Conservation (phyloP, 2,113 vertebrate genomes). For the Pipra filicauda region DNA sequence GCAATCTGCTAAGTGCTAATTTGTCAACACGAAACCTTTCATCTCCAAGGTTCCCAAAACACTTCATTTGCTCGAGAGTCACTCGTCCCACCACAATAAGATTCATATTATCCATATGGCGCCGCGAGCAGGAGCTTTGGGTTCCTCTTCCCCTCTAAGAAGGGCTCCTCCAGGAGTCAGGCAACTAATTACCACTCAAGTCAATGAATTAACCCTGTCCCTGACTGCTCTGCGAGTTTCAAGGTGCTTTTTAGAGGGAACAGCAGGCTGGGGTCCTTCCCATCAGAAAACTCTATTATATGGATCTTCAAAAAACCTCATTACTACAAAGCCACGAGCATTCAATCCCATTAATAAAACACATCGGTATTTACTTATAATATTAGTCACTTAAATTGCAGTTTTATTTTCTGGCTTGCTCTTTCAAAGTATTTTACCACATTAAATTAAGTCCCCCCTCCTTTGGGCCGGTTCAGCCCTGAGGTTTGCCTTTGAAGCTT, state of each 20-base stretch:
- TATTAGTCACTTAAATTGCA: slow-evolving; percentile 61
- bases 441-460: slow-evolving; percentile 27
- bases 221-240: background rate
- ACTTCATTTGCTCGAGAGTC: background rate
- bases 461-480: slow-evolving; percentile 4
- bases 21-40: slow-evolving; percentile 40
- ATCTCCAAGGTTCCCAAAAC: slow-evolving; percentile 13
- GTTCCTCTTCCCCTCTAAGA: background rate
- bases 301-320: slow-evolving; percentile 46
- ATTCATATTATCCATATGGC: background rate
- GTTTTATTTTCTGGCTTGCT: too few relatives aligned
- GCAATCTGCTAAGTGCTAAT: slow-evolving; percentile 42
- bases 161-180: background rate
- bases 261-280: background rate
- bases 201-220: slow-evolving; percentile 8
- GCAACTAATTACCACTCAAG: background rate
- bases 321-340: slow-evolving; percentile 50
- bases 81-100: background rate
- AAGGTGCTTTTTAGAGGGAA: background rate
- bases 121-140: background rate
- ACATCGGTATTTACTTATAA: slow-evolving; percentile 54
- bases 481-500: slow-evolving; percentile 7
- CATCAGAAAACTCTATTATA: slow-evolving; percentile 46
- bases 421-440: background rate
- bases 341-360: slow-evolving; percentile 63